Evolutionary conservation across 2,888 invertebrate species (phyloP), one percentile per base, ranked within the genome.

Genomic region (Xanthia togata): DNA sequence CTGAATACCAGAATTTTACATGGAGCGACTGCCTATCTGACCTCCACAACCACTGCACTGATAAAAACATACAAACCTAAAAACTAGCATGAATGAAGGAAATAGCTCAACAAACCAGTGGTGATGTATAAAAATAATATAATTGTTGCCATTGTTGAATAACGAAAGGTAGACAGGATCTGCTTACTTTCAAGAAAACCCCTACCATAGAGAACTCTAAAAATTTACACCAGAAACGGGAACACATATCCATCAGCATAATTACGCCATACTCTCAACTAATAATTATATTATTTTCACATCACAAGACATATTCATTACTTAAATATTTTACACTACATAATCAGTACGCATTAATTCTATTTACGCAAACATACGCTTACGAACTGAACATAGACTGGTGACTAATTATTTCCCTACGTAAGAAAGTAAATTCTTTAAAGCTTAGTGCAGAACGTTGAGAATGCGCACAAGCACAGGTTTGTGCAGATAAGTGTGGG

Each of bases 341-440:
- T 85, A 83, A 79, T 78, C 60, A 72, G 62, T 23, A 20, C 2
- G 69, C 74, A 79, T 80, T 86, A 78, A 76, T 85, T 76, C 73
- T 67, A 73, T 83, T 89, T 89, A 81, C 87, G 87, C 85, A 89
- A 90, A 72, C 76, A 73, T 75, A 78, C 38, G 69, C 68, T 78
- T 78, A 20, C 72, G 6, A 57, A 81, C 55, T 68, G 62, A 62
- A 85, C 84, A 87, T 84, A 88, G 73, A 83, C 81, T 60, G 76
- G 79, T 87, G 86, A 88, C 92, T 92, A 91, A 93, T 92, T 91
- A 92, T 90, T 90, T 89, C 91, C 91, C 90, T 87, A 86, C 84
- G 85, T 91, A 91, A 91, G 92, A 93, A 93, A 92, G 91, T 90
- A 84, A 90, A 89, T 89, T 82, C 69, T 84, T 62, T 76, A 70